Conservation (phyloP, 2,797 vertebrate genomes). For the Threskiornis aethiopicus region DNA sequence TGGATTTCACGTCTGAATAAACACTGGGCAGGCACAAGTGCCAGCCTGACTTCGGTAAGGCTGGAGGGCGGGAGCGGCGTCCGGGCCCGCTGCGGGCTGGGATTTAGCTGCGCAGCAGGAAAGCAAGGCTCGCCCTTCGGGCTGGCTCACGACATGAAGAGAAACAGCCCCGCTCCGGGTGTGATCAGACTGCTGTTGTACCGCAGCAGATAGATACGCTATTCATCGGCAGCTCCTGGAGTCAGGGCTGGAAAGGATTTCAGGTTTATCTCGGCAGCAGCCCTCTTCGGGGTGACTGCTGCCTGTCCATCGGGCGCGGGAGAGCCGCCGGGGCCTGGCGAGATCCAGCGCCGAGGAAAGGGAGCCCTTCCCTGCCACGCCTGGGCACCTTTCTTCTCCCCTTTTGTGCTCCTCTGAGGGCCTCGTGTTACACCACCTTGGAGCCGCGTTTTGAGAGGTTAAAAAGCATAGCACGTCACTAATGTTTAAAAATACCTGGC, state of each 20-base stretch:
- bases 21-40: background rate
- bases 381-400: background rate
- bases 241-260: background rate
- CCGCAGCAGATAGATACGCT: background rate
- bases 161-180: background rate
- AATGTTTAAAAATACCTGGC: background rate
- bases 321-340: background rate
- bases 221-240: background rate
- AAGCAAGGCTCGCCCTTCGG: background rate
- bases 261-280: background rate
- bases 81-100: background rate
- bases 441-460: background rate
- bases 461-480: background rate
- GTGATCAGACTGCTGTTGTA: background rate
- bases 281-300: background rate
- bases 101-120: background rate
- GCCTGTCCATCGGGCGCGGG: rapidly evolving
- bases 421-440: background rate
- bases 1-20: background rate
- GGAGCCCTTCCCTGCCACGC: background rate
- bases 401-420: background rate
- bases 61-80: background rate
- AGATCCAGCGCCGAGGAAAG: background rate
- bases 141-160: background rate
- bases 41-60: background rate